phyloP scores from a whole-genome alignment of 2,888 invertebrate species.

The Eupithecia centaureata region DNA sequence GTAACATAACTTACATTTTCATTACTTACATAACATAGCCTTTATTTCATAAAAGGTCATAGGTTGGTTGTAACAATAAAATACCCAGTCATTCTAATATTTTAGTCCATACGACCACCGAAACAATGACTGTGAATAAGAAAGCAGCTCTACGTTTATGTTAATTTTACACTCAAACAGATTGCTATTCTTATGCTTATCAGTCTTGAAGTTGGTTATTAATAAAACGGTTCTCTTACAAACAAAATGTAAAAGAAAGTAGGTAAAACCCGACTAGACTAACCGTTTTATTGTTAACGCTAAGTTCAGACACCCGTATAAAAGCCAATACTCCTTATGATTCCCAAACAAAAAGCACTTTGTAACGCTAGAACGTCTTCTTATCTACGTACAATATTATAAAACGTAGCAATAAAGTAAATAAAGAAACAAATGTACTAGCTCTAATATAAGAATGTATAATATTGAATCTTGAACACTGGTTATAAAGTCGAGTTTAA shows the following conservation, averaged over 20 bases:
- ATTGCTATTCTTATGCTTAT: constrained; percentile 14
- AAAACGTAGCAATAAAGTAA: constrained; percentile 81
- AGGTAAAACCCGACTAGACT: background rate
- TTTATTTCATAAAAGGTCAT: background rate
- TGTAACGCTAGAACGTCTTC: constrained; percentile 71
- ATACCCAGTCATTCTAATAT: constrained; percentile 4
- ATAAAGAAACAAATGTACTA: constrained; percentile 78
- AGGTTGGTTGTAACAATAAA: background rate
- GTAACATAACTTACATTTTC: background rate
- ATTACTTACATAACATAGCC: background rate
- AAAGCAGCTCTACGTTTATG: constrained; percentile 20
- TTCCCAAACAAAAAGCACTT: constrained; percentile 66
- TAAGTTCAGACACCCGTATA: constrained; percentile 41
- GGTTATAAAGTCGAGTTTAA: constrained; percentile 53
- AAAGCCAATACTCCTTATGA: constrained; percentile 53
- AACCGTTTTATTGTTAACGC: constrained; percentile 30
- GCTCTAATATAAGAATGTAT: constrained; percentile 43
- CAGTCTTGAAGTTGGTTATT: background rate
- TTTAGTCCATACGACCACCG: background rate
- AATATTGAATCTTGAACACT: constrained; percentile 53
- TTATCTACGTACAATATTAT: constrained; percentile 82
- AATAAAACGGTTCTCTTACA: background rate
- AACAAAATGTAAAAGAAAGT: background rate
- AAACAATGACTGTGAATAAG: constrained; percentile 12
- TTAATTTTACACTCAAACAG: constrained; percentile 21